Conservation (phyloP, 2,113 vertebrate genomes). For the Stigmatopora nigra region DNA sequence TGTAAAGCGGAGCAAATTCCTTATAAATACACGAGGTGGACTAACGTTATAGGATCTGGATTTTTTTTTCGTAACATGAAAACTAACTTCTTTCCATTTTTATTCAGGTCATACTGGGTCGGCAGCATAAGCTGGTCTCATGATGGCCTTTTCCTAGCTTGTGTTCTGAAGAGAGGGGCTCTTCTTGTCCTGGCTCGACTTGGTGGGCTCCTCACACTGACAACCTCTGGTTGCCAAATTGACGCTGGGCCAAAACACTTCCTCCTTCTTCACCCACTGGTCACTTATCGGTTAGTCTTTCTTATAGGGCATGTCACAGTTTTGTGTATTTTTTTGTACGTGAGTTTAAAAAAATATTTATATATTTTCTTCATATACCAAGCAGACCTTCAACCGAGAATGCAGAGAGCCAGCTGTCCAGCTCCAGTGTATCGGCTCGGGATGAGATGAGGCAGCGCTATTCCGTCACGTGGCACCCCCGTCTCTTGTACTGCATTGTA, state of each 20-base stretch:
- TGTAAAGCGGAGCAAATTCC: conserved; percentile 72
- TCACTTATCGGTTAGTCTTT: conserved; percentile 78
- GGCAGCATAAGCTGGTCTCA: conserved; percentile 83
- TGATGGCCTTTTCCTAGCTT: conserved; percentile 82
- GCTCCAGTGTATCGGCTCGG: conserved; percentile 76
- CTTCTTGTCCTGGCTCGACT: conserved; percentile 81
- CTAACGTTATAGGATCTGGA: background rate
- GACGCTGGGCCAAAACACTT: conserved; percentile 93
- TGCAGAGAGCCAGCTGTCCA: conserved; percentile 68
- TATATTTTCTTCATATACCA: conserved; percentile 13
- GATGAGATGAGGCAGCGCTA: conserved; percentile 84
- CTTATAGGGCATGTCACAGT: background rate
- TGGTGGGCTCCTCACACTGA: conserved; percentile 79
- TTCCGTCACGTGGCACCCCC: conserved; percentile 84
- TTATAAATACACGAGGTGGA: conserved; percentile 76
- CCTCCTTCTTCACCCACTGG: conserved; percentile 87
- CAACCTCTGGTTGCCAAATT: conserved; percentile 82
- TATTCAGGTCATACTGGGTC: conserved; percentile 91
- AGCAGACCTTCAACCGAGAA: conserved; percentile 69
- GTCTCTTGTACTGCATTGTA: conserved; percentile 78
- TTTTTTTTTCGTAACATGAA: background rate
- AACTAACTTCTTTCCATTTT: background rate
- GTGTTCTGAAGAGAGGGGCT: conserved; percentile 88
- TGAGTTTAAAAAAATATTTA: too few species aligned
- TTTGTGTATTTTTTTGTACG: too few species aligned